Evolutionary conservation across 64 coral and sea anemone species (phyloP).

Genomic region (Pocillopora verrucosa): DNA sequence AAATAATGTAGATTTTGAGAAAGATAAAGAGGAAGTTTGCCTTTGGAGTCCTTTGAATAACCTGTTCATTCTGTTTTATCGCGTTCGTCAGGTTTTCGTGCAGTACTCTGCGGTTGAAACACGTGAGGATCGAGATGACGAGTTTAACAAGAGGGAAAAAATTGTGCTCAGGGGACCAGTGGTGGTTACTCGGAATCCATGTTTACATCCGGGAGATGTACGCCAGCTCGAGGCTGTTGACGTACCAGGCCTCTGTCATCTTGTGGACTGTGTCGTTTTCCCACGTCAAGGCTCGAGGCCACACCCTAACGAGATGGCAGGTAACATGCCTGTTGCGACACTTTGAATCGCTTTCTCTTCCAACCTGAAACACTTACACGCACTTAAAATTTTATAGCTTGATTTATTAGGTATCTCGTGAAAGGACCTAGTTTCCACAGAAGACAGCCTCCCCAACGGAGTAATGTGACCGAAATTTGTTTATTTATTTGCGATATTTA

Average conservation of each 20-base stretch:
- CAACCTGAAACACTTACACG: too few species aligned
- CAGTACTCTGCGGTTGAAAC: conserved; percentile 73
- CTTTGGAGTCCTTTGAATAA: background rate
- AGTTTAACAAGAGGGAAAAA: conserved; percentile 29
- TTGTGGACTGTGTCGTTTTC: conserved; percentile 86
- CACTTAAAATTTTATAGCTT: too few species aligned
- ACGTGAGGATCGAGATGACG: conserved; percentile 39
- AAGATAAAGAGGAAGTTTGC: too few species aligned
- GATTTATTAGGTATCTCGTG: too few species aligned
- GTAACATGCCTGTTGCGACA: background rate
- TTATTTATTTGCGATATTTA: too few species aligned
- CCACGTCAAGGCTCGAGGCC: conserved; percentile 55
- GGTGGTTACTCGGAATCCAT: conserved; percentile 82
- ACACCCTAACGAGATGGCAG: conserved; percentile 79
- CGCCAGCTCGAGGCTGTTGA: conserved; percentile 71
- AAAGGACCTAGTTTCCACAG: too few species aligned
- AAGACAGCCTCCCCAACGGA: too few species aligned
- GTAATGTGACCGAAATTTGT: too few species aligned
- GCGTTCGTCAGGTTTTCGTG: conserved; percentile 54
- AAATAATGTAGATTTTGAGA: too few species aligned
- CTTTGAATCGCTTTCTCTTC: too few species aligned
- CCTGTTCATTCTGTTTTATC: background rate
- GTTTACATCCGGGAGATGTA: conserved; percentile 85
- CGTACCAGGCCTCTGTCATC: conserved; percentile 38
- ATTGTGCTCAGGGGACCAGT: conserved; percentile 48